These are phyloP conservation scores for Petrophora chlorosata DNA, from an alignment of 2,888 invertebrate species.

Conservation along the genomic window DNA sequence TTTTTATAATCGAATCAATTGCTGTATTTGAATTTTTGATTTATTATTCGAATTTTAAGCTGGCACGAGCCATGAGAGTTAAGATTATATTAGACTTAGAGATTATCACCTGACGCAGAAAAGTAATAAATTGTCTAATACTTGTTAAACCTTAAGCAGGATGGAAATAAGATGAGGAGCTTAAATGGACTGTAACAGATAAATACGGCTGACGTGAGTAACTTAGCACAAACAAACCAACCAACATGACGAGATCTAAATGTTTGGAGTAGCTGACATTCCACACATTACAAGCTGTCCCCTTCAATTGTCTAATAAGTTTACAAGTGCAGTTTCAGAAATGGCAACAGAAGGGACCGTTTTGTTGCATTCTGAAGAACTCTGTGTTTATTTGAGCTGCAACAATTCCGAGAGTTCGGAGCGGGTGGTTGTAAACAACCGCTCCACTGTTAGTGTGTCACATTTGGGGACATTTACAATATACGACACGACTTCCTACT, in stretches of 20 bases:
- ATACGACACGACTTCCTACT: constrained; percentile 4
- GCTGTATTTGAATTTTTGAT: constrained; percentile 31
- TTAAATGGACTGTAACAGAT: too few species aligned
- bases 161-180: too few species aligned
- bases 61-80: constrained; percentile 24
- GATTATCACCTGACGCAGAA: too few species aligned
- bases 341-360: neutral
- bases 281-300: constrained; percentile 11
- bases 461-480: constrained; percentile 19
- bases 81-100: too few species aligned
- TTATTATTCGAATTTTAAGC: constrained; percentile 26
- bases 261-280: constrained; percentile 6
- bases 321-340: neutral
- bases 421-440: constrained; percentile 34
- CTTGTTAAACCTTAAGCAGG: too few species aligned
- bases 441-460: constrained; percentile 40
- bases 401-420: constrained; percentile 17
- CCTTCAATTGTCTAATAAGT: constrained; percentile 6
- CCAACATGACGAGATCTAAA: neutral
- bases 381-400: constrained; percentile 15
- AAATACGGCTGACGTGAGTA: neutral
- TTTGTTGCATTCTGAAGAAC: constrained; percentile 14
- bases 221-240: too few species aligned
- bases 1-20: constrained; percentile 29
- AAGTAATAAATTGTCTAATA: too few species aligned